Conservation (phyloP, 2,888 invertebrate genomes). For the Drosophila neonasuta region DNA sequence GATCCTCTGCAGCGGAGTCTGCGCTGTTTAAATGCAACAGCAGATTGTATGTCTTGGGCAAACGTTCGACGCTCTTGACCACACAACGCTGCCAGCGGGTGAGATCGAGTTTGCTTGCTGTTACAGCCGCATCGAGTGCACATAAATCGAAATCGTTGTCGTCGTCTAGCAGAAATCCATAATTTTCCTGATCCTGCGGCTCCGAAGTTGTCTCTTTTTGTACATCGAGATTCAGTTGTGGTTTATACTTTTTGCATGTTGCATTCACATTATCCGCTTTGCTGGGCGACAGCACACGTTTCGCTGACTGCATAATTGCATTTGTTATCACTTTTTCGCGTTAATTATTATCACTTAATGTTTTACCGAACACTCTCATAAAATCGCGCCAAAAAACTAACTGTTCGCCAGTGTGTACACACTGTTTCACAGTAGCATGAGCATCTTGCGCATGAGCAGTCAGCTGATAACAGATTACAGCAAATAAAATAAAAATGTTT, state of each 20-base stretch:
- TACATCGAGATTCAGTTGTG: conserved; percentile 1
- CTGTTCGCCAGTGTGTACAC: conserved; percentile 32
- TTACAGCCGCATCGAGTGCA: conserved; percentile 36
- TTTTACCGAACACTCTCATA: conserved; percentile 21
- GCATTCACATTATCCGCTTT: conserved; percentile 40
- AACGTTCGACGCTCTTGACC: conserved; percentile 66
- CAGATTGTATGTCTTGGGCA: conserved; percentile 67
- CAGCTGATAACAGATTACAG: not conserved
- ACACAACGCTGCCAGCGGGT: conserved; percentile 80
- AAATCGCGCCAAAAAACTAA: conserved; percentile 40
- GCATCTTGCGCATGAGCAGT: not conserved
- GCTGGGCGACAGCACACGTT: conserved; percentile 65
- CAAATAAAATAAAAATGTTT: too few relatives aligned
- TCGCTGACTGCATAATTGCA: conserved; percentile 29
- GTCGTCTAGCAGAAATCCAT: conserved; percentile 68
- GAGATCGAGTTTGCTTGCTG: conserved; percentile 70
- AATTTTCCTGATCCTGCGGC: conserved; percentile 54
- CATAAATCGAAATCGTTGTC: conserved; percentile 66
- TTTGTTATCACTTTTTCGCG: not conserved
- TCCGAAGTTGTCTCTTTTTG: conserved; percentile 1
- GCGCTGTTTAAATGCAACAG: conserved; percentile 59
- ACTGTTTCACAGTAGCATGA: not conserved
- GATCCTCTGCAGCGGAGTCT: not conserved
- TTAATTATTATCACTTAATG: not conserved
- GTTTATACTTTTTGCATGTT: conserved; percentile 49